Evolutionary conservation across 1,140 invertebrate genomes (phyloP).

Genomic region (Batillaria attramentaria): DNA sequence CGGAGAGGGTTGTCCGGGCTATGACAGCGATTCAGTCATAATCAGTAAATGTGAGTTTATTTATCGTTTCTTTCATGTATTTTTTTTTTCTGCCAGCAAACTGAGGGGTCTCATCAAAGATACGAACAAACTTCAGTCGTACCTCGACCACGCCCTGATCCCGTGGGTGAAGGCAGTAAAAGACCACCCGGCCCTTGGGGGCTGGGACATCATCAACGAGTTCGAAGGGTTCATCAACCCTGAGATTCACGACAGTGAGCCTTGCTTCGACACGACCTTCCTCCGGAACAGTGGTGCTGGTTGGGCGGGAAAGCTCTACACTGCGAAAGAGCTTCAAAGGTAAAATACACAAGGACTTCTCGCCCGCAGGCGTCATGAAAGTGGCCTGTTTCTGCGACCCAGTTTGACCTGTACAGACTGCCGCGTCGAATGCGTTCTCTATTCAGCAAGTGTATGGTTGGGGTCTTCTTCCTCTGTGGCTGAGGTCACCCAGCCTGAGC

Average conservation of each 20-base stretch:
- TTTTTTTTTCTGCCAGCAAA: constrained; percentile 27
- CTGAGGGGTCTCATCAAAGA: constrained; percentile 60
- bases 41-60: no score
- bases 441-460: no score
- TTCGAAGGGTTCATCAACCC: constrained; percentile 67
- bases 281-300: constrained; percentile 65
- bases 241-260: constrained; percentile 56
- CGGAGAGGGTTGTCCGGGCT: no score
- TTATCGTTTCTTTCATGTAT: no score
- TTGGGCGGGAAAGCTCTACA: constrained; percentile 63
- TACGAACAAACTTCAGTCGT: constrained; percentile 66
- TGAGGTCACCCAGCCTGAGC: no score
- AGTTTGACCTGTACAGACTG: no score
- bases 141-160: constrained; percentile 68
- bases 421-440: no score
- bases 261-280: constrained; percentile 67
- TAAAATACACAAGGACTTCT: no score
- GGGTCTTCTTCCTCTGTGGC: no score
- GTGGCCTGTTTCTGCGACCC: no score
- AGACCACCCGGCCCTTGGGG: constrained; percentile 66
- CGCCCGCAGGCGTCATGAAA: no score
- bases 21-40: no score
- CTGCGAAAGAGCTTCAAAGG: constrained; percentile 51
- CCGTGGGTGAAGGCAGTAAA: constrained; percentile 63
- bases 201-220: constrained; percentile 72